Evolutionary conservation across 2,113 vertebrate genomes (phyloP).

Genomic region (Pica pica): DNA sequence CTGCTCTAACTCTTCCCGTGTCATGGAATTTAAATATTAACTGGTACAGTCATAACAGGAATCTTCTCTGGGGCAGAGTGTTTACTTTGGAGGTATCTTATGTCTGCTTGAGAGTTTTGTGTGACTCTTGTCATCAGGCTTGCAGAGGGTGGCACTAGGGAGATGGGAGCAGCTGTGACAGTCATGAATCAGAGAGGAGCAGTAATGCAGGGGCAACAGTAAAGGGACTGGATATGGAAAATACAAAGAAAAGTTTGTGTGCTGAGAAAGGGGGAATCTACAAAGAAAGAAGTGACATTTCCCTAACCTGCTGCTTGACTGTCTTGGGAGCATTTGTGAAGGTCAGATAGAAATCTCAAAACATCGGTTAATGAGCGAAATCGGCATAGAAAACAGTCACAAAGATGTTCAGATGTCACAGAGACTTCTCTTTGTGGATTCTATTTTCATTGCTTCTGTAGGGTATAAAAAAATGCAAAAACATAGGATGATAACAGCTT

Average conservation of each 20-base stretch:
- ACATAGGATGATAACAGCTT: not conserved
- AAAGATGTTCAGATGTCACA: not conserved
- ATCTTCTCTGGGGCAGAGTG: not conserved
- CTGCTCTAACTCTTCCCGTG: not conserved
- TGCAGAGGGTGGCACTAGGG: not conserved
- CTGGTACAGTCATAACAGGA: not conserved
- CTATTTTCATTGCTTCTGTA: not conserved
- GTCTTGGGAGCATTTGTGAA: not conserved
- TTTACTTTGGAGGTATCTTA: not conserved
- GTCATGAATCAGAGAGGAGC: not conserved
- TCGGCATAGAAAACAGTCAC: not conserved
- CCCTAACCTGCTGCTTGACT: not conserved
- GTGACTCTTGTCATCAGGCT: not conserved
- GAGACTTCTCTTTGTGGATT: not conserved
- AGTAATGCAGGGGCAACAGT: not conserved
- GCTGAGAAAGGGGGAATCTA: not conserved
- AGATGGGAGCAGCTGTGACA: not conserved
- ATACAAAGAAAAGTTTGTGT: not conserved
- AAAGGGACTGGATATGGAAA: not conserved
- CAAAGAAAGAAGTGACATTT: not conserved
- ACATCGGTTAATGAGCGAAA: not conserved
- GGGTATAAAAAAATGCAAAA: not conserved
- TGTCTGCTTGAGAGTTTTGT: not conserved
- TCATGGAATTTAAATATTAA: not conserved
- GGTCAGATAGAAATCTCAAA: not conserved